phyloP scores from a whole-genome alignment of 1,140 invertebrate genomes.

The Kradibia gibbosae region DNA sequence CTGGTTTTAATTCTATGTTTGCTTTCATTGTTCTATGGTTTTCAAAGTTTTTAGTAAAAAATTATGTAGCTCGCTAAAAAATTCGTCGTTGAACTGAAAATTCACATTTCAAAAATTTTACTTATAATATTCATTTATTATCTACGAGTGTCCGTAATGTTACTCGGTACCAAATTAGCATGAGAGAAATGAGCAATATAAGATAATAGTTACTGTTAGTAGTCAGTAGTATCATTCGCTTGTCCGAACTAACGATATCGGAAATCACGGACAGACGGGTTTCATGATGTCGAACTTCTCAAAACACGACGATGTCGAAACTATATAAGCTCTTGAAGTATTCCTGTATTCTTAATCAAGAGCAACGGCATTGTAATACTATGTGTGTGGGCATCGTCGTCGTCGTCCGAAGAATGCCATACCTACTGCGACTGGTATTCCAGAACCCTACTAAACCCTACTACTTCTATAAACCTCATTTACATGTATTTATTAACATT shows the following conservation, averaged over 20 bases:
- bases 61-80: no score
- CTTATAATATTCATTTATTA: no score
- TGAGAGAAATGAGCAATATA: neutral
- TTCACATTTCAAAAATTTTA: no score
- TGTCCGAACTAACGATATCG: neutral
- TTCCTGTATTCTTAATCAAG: neutral
- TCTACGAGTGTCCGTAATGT: neutral
- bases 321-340: neutral
- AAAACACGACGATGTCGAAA: neutral
- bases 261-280: neutral
- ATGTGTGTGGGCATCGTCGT: neutral
- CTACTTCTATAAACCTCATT: neutral
- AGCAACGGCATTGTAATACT: neutral
- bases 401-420: neutral
- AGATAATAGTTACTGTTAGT: neutral
- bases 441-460: neutral
- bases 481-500: neutral
- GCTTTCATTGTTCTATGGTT: no score
- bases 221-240: neutral
- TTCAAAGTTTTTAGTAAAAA: no score
- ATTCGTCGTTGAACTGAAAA: no score
- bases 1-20: no score
- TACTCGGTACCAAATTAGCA: neutral
- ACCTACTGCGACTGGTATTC: neutral
- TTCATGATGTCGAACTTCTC: neutral